Evolutionary conservation across 2,888 invertebrate genomes (phyloP).

Genomic region (Chouioia cunea): DNA sequence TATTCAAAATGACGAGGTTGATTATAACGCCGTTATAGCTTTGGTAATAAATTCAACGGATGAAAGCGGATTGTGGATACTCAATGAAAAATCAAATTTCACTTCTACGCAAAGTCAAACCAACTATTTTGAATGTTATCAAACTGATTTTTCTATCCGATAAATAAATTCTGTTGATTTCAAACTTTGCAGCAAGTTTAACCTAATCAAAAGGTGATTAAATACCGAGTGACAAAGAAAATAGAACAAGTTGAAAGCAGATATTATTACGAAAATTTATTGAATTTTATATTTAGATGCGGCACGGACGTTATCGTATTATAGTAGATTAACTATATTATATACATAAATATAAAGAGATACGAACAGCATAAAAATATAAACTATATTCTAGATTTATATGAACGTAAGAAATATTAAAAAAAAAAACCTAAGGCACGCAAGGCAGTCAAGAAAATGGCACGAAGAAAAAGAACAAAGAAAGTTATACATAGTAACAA

Average conservation of each 20-base stretch:
- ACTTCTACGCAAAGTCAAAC: too few relatives aligned
- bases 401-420: conserved; percentile 44
- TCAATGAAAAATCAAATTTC: too few relatives aligned
- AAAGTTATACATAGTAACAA: conserved; percentile 55
- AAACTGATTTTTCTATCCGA: too few relatives aligned
- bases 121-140: too few relatives aligned
- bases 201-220: conserved; percentile 8
- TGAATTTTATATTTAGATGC: conserved; percentile 46
- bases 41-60: too few relatives aligned
- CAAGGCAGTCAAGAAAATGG: background rate
- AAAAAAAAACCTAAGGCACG: background rate
- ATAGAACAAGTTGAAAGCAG: conserved; percentile 34
- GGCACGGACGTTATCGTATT: conserved; percentile 52
- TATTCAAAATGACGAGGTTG: too few relatives aligned
- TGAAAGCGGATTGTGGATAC: too few relatives aligned
- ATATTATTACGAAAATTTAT: conserved; percentile 35
- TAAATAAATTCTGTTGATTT: conserved; percentile 5
- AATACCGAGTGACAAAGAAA: conserved; percentile 35
- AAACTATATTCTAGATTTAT: conserved; percentile 56
- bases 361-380: conserved; percentile 52
- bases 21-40: too few relatives aligned
- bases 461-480: conserved; percentile 34
- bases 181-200: background rate
- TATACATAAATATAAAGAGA: conserved; percentile 52
- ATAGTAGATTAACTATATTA: conserved; percentile 55